Evolutionary conservation across 2,797 vertebrate genomes (phyloP), one percentile per base, ranked within the genome.

Genomic region (Tenualosa thibaudeaui): DNA sequence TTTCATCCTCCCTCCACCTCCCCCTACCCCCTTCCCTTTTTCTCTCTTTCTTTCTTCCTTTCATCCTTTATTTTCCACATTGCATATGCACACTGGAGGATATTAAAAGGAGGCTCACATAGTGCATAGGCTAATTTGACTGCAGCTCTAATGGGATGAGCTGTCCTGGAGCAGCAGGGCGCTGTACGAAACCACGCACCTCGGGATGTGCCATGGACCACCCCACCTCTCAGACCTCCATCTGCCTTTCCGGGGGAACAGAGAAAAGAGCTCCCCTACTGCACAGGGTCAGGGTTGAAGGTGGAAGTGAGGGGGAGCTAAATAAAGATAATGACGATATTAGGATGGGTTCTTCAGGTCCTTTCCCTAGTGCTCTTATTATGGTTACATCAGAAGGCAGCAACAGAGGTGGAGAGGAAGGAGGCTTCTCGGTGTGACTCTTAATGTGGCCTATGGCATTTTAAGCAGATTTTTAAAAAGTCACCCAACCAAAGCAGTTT

Each of bases 301-400:
- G 71, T 19, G 71, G 40, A 78, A 40, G 71, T 46, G 40, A 40
- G 37, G 37, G 37, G 5, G 37, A 78, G 71, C 37, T 40, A 12
- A n/a, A n/a, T 40, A 40, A 50, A 65, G 62, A 53, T 86, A 60
- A 86, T 60, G 6, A 54, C 19, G 81, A 31, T 31, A 81, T 85
- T 83, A 78, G 75, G 68, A 83, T 31, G n/a, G 81, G 82, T 46
- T 78, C 71, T 22, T 50, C 53, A 46, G 81, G 81, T 54, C 19
- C 9, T n/a, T 81, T 86, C 83, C 83, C 62, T 10, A 9, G 43
- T 26, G 49, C n/a, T 62, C 37, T 84, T 68, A 85, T 85, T 85
- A 87, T 85, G 81, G 54, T 60, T 50, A 49, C 78, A 19, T 43
- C 37, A 78, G 71, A 46, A 22, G 40, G 17, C 15, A 22, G 71